Conservation (phyloP, 2,888 invertebrate species). For the Nipponacmea schrenckii region DNA sequence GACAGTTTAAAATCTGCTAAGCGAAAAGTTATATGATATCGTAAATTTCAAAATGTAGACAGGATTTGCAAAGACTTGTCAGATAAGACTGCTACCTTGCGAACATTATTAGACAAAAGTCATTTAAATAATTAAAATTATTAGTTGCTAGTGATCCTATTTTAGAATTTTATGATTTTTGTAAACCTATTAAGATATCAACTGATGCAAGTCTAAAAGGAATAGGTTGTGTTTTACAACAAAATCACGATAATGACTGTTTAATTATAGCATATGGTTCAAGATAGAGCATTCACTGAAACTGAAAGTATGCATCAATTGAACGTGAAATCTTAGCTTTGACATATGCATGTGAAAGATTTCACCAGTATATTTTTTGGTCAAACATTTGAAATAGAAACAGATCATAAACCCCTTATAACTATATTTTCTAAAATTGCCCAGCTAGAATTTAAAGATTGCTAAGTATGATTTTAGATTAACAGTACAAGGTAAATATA, state of each 20-base stretch:
- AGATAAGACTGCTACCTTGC: conserved; percentile 4
- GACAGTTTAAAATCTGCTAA: conserved; percentile 14
- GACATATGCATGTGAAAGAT: conserved; percentile 21
- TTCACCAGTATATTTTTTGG: conserved; percentile 24
- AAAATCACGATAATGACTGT: conserved; percentile 12
- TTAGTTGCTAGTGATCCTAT: neutral
- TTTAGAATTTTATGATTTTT: too few relatives aligned
- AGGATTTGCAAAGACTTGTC: too few relatives aligned
- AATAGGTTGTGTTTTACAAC: conserved; percentile 20
- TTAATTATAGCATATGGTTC: conserved; percentile 22
- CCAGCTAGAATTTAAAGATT: conserved; percentile 22
- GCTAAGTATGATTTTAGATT: conserved; percentile 23
- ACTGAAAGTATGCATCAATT: conserved; percentile 13
- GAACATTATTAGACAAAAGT: conserved; percentile 5
- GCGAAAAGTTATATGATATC: conserved; percentile 7
- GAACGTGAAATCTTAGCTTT: conserved; percentile 23
- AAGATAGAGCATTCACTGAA: too few relatives aligned
- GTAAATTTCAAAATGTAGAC: neutral
- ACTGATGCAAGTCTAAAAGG: conserved; percentile 19
- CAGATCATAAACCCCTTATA: conserved; percentile 26
- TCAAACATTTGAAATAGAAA: conserved; percentile 7
- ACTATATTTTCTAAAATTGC: conserved; percentile 20
- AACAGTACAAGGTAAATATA: conserved; percentile 17
- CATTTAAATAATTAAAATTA: conserved; percentile 4
- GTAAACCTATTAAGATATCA: conserved; percentile 14